phyloP scores from a whole-genome alignment of 2,113 vertebrate genomes.

The Emberiza fucata region DNA sequence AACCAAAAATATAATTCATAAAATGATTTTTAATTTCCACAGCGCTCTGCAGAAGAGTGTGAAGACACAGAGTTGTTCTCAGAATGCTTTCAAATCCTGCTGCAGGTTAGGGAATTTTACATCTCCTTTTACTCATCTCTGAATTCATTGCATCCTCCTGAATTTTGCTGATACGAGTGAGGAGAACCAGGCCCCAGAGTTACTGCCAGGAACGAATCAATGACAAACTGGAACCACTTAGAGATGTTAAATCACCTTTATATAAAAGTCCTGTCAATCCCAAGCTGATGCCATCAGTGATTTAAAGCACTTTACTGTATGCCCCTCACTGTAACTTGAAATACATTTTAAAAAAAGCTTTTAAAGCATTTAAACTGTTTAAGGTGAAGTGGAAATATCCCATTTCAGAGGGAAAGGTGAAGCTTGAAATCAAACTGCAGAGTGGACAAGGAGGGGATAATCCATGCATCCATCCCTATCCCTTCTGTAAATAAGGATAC shows the following conservation, averaged over 20 bases:
- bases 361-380: neutral
- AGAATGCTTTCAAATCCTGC: neutral
- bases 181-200: neutral
- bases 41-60: neutral
- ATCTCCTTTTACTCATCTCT: neutral
- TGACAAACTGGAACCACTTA: neutral
- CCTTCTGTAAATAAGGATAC: neutral
- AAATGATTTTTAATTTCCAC: neutral
- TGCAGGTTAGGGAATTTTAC: neutral
- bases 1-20: rapidly evolving
- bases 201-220: neutral
- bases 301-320: neutral
- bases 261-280: neutral
- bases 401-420: neutral
- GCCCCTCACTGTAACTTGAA: neutral
- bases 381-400: neutral
- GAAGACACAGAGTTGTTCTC: neutral
- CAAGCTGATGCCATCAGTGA: neutral
- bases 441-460: neutral
- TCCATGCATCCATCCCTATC: too few species aligned
- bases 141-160: neutral
- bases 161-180: neutral
- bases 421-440: neutral
- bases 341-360: neutral
- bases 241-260: neutral